Evolutionary conservation across 2,113 vertebrate species (phyloP).

Genomic region (Oryctolagus cuniculus): DNA sequence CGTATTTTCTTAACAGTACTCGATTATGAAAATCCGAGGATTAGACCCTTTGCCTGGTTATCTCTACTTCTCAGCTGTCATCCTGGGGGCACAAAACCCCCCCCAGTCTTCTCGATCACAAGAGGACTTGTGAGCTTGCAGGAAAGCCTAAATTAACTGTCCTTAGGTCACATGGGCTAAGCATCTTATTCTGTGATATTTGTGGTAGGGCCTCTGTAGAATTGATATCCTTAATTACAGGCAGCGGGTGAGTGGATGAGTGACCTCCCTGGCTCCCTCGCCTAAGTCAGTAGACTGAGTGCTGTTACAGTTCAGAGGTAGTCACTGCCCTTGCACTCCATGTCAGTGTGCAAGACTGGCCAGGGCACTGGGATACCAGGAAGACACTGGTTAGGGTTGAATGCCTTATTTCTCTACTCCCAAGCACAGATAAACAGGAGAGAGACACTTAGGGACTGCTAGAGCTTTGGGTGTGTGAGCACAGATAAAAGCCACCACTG

Average conservation of each 20-base stretch:
- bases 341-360: not conserved
- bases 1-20: not conserved
- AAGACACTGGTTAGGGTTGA: not conserved
- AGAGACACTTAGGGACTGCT: not conserved
- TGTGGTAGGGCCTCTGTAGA: not conserved
- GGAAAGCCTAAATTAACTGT: not conserved
- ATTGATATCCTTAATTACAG: not conserved
- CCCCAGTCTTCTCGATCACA: not conserved
- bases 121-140: not conserved
- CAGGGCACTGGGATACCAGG: not conserved
- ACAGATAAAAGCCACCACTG: not conserved
- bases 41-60: not conserved
- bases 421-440: not conserved
- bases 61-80: constrained; percentile 18
- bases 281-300: not conserved
- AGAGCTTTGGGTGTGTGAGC: not conserved
- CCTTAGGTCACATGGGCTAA: not conserved
- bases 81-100: not conserved
- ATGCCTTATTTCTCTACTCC: not conserved
- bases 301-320: not conserved
- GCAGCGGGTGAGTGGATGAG: not conserved
- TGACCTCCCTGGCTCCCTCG: not conserved
- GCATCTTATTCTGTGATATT: constrained; percentile 18
- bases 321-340: not conserved
- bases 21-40: constrained; percentile 21